Base-by-base conservation (phyloP, 2,797 vertebrate genomes). In the Acanthurus lineatus region DNA sequence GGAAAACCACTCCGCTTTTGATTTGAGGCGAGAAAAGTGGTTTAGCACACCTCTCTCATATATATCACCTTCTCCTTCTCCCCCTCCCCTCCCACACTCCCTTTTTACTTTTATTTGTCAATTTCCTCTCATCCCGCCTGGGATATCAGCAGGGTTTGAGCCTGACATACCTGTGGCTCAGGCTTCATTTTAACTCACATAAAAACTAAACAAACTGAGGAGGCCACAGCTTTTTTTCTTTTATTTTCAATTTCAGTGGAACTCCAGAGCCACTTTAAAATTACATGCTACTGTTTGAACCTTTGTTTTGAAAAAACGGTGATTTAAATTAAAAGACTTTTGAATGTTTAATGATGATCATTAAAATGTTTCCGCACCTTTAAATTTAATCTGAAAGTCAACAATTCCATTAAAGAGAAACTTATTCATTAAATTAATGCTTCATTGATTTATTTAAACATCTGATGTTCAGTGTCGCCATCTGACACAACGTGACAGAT, bases 1-100 rank as follows among this genome's bases (percentile, higher is more conserved):
- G 91, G 87, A 94, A 92, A 91, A 93, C 90, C 87, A 85, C 89
- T 87, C 84, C 73, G 74, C 89, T 93, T 94, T 92, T 92, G 88
- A 93, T 93, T 91, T 88, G 77, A 91, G 76, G 85, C 12, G 51
- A 87, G 88, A 88, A 91, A 91, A 92, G 88, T 90, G 86, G 86
- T 93, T 93, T 92, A 91, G 81, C 89, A 86, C 79, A 76, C 69
- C 79, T 91, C 87, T 86, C 84, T 91, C 84, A 88, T 88, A 93
- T 90, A 90, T 91, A 80, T 89, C 83, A 82, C 78, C 83, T 86
- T 56, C 80, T 62, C 58, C 73, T 57, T 54, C 73, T 54, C 52
- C 60, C 35, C n/a, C 48, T 69, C 69, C 73, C 62, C 69, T 72
- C 25, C 66, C 19, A 2, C 58, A 44, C 48, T 76, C n/a, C 17